A percentile compares a stretch with the other conserved stretches of the same genome.
phyloP scores from a whole-genome alignment of 2,113 vertebrate species.

The Globicephala melas region DNA sequence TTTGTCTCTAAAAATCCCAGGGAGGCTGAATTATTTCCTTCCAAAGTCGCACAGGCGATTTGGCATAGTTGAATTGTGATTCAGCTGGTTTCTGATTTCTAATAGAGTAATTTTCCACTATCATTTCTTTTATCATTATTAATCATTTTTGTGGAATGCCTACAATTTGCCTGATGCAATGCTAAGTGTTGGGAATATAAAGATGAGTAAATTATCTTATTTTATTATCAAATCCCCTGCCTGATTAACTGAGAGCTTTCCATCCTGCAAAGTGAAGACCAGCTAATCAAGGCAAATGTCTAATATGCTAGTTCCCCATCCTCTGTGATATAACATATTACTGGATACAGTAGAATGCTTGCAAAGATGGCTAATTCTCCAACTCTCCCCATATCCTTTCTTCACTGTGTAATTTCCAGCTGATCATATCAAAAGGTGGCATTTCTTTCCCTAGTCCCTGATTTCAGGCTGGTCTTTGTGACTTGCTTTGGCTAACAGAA shows the following conservation, averaged over 20 bases:
- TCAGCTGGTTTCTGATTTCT: neutral
- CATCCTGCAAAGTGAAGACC: neutral
- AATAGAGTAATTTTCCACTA: neutral
- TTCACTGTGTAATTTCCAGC: neutral
- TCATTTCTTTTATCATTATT: neutral
- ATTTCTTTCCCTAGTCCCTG: neutral
- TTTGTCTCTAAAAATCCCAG: neutral
- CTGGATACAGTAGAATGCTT: neutral
- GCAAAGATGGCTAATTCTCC: neutral
- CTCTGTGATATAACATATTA: neutral
- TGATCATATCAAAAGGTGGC: neutral
- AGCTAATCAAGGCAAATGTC: neutral
- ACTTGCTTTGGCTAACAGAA: neutral
- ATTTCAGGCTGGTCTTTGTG: neutral
- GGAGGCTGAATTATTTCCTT: neutral
- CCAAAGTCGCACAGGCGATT: neutral
- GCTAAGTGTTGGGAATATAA: neutral
- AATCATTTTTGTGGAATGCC: neutral
- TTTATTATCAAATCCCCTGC: neutral
- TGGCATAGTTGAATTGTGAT: neutral
- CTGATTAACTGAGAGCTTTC: conserved; percentile 15
- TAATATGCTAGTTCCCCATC: neutral
- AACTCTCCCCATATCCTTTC: neutral
- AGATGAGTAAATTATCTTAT: conserved; percentile 24
- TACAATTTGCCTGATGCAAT: conserved; percentile 3